Evolutionary conservation across 2,888 invertebrate species (phyloP), one percentile per base, ranked within the genome.

Genomic region (Cantharis rustica): DNA sequence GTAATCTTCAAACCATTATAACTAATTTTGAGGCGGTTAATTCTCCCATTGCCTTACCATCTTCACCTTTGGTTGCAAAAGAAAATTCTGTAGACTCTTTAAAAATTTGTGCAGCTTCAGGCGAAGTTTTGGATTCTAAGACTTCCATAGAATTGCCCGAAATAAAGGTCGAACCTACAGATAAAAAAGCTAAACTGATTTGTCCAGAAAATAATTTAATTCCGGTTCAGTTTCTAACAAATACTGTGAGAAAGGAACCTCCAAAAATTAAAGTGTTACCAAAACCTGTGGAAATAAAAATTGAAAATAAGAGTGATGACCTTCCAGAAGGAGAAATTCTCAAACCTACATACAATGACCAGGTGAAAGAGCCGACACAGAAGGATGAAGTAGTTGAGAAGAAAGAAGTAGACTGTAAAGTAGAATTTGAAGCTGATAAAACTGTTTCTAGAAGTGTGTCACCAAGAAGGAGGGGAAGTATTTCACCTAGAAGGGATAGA

Each of bases 151-250:
- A 47, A 47, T 47, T 47, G 7, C 47, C 47, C 7, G 47, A 47
- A 47, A 47, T 47, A 47, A 47, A 47, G 9, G 7, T 13, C 1
- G 47, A 47, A 47, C 47, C 47, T n/a, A 7, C n/a, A 5, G 47
- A 47, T 0, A 47, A 47, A 7, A 47, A n/a, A 47, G 2, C 47
- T n/a, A 47, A 47, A 47, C 47, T 47, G n/a, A n/a, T 47, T 47
- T 47, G n/a, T n/a, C 11, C 47, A n/a, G 47, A 47, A 71, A 68
- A 68, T 61, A 73, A 79, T 64, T 75, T 82, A 61, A 80, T 82
- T 69, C 82, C 82, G 10, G 79, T 81, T 11, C 81, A 82, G 69
- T 81, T 82, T 66, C 62, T 82, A 66, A 75, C 80, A 69, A 69
- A 79, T 15, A 76, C 80, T 62, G 61, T 76, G 10, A 20, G 64